A percentile compares a stretch with the other conserved stretches of the same genome.
These are phyloP conservation scores for Garrulus glandarius DNA, from an alignment of 2,797 vertebrate genomes.

Conservation along the genomic window DNA sequence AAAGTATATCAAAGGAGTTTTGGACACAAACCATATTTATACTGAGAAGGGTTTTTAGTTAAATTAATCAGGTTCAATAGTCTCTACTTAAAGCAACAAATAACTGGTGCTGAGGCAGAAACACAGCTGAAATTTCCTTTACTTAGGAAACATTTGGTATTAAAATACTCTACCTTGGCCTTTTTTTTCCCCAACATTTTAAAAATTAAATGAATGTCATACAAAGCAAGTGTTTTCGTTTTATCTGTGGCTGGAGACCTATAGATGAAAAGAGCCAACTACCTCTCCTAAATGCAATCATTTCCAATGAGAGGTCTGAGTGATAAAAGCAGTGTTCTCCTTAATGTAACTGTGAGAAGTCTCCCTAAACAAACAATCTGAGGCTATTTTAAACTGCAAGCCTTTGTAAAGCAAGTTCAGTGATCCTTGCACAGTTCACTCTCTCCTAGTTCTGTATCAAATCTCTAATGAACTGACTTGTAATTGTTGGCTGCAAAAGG, in stretches of 20 bases:
- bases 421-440: neutral
- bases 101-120: neutral
- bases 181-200: neutral
- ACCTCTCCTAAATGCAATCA: neutral
- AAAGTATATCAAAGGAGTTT: neutral
- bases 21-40: neutral
- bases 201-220: neutral
- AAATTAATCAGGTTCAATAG: neutral
- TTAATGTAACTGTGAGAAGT: neutral
- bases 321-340: neutral
- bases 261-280: neutral
- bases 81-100: neutral
- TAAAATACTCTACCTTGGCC: neutral
- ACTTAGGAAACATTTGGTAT: neutral
- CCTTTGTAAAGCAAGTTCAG: neutral
- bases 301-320: neutral
- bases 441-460: neutral
- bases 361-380: neutral
- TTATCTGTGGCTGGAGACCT: neutral
- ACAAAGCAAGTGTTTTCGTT: neutral
- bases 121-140: neutral
- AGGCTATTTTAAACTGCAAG: neutral
- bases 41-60: neutral
- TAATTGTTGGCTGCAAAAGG: neutral
- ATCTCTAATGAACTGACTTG: neutral